Base-by-base conservation (phyloP, 2,113 vertebrate species). In the Hemibates koningsi region DNA sequence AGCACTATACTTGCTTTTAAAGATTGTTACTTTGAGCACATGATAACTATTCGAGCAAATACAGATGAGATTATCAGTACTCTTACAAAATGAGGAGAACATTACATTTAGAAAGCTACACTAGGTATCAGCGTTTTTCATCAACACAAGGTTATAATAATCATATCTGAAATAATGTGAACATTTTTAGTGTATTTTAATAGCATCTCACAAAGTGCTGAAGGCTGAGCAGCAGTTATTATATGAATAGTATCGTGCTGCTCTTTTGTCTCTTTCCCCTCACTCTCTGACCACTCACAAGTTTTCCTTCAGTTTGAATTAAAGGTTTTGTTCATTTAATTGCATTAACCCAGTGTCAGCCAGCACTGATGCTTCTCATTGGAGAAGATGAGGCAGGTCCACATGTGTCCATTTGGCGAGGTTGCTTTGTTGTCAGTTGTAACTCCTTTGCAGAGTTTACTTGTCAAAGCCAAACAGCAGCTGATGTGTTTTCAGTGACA, bases 401-500 rank as follows among this genome's bases (percentile, higher is more conserved):
- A 9, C 13, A 45, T 3, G 8, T 5, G 41, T 27, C 8, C 21
- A 2, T 45, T 2, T 48, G 68, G 66, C 0, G 38, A 38, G 38
- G 68, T 0, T 29, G 43, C 41, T 17, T 76, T 45, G 14, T 29
- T 71, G 24, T 43, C 36, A 43, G 7, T 43, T 29, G 21, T 29
- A 48, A 45, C 41, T 76, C 24, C 14, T 76, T 45, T 17, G 14
- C 13, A 45, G 21, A 27, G 21, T 76, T 43, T 27, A 3, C 38
- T 4, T 2, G 38, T 73, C 8, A 73, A 68, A 43, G 36, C 38
- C 66, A 24, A 73, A 73, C 3, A 86, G 13, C 34, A 80, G 50
- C 78, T 16, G 52, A 21, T 24, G 11, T 56, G 19, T 89, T 79
- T 81, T 71, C 56, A 79, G 57, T 89, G 48, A 81, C 57, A 63